Conservation (phyloP, 2,888 invertebrate species). For the Thecocarcelia acutangulata region DNA sequence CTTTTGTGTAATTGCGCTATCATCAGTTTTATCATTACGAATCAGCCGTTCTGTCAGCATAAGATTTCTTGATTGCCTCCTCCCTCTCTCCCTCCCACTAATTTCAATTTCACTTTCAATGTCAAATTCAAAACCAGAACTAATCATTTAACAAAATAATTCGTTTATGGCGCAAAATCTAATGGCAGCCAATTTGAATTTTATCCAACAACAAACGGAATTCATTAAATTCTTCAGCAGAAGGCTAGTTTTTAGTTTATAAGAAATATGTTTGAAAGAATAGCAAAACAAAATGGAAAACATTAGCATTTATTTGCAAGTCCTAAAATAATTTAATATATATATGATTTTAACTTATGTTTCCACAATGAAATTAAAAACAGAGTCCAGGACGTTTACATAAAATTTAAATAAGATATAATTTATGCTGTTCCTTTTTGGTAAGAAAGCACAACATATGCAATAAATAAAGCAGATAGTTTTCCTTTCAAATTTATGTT, state of each 20-base stretch:
- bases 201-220: slow-evolving; percentile 61
- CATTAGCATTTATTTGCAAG: slow-evolving; percentile 54
- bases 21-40: slow-evolving; percentile 27
- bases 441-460: too few species aligned
- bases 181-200: slow-evolving; percentile 60
- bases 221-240: slow-evolving; percentile 30
- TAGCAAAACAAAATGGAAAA: slow-evolving; percentile 1
- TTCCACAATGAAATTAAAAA: not conserved
- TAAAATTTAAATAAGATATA: not conserved
- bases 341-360: not conserved
- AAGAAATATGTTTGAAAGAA: not conserved
- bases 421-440: not conserved
- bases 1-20: slow-evolving; percentile 61
- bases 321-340: not conserved
- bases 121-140: slow-evolving; percentile 62
- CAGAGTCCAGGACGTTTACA: not conserved
- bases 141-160: slow-evolving; percentile 59
- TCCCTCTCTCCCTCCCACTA: not conserved
- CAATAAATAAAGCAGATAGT: too few species aligned
- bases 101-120: slow-evolving; percentile 43
- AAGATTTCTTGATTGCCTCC: slow-evolving; percentile 43
- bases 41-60: not conserved
- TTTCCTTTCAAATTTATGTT: too few species aligned
- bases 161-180: slow-evolving; percentile 29
- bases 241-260: slow-evolving; percentile 23